Evolutionary conservation across 2,888 invertebrate genomes (phyloP).

Genomic region (Xestia ashworthii): DNA sequence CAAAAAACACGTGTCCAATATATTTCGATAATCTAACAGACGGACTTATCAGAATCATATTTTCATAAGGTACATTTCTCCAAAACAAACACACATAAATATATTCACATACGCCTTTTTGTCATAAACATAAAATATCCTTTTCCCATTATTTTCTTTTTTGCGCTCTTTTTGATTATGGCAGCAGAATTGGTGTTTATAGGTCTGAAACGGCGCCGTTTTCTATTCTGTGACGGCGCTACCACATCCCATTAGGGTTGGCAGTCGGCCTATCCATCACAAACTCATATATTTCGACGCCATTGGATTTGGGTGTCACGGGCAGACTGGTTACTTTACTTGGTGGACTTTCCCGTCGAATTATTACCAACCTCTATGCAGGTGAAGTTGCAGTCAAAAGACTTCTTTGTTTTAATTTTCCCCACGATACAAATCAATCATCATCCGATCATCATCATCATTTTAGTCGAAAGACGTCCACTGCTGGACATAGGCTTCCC

Average conservation of each 20-base stretch:
- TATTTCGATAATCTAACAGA: no score
- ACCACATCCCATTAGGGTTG: background rate
- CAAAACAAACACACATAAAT: background rate
- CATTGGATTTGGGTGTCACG: background rate
- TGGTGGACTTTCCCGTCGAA: background rate
- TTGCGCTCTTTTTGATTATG: background rate
- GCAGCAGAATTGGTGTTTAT: background rate
- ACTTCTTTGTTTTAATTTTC: background rate
- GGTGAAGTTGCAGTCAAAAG: background rate
- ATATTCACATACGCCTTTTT: background rate
- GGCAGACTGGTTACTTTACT: background rate
- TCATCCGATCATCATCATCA: no score
- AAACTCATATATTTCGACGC: background rate
- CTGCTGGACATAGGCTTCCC: no score
- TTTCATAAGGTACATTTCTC: background rate
- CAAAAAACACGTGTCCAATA: no score
- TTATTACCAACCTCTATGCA: background rate
- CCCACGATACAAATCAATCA: background rate
- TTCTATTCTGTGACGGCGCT: background rate
- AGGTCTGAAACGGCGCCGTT: background rate
- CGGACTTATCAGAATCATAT: no score
- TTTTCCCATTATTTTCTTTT: background rate
- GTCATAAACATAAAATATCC: background rate
- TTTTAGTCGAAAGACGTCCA: no score
- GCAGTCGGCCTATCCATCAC: background rate